These are phyloP conservation scores for Drosophila mauritiana DNA, from an alignment of 1,140 invertebrate species.

Conservation along the genomic window DNA sequence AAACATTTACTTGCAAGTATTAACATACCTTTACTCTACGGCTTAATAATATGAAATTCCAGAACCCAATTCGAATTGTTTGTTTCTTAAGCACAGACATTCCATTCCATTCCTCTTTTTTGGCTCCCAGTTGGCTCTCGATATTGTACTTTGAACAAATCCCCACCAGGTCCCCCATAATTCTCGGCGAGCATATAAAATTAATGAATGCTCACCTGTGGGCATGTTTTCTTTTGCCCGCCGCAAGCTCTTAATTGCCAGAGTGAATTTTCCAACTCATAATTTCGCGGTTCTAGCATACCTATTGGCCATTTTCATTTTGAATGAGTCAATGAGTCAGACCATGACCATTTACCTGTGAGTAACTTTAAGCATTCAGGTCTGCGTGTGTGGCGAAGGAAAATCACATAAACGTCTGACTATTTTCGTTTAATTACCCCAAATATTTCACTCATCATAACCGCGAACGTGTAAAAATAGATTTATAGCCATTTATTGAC, in stretches of 20 bases:
- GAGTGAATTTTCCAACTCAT: conserved; percentile 51
- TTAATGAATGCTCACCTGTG: conserved; percentile 71
- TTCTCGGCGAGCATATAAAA: conserved; percentile 48
- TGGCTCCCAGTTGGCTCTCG: conserved; percentile 34
- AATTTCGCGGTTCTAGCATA: conserved; percentile 7
- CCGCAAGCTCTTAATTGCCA: conserved; percentile 65
- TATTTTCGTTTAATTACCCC: conserved; percentile 69
- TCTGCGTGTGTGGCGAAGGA: conserved; percentile 42
- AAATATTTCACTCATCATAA: conserved; percentile 62
- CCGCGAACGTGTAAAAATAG: conserved; percentile 34
- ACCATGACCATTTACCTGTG: conserved; percentile 38
- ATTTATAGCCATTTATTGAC: conserved; percentile 36
- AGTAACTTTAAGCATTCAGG: conserved; percentile 29
- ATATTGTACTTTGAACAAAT: conserved; percentile 57
- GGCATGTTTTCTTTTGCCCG: conserved; percentile 45
- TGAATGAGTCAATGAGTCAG: conserved; percentile 57
- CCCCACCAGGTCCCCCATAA: conserved; percentile 27
- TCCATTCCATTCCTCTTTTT: conserved; percentile 38
- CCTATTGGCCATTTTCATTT: conserved; percentile 17
- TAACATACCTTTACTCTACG: too few species aligned
- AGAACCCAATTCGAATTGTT: conserved; percentile 50
- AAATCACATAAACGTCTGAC: conserved; percentile 51
- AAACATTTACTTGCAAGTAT: too few species aligned
- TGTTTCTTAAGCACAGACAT: conserved; percentile 29
- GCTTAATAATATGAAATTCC: conserved; percentile 16